Percentiles rank a stretch among this genome's conserved stretches.
phyloP scores from a whole-genome alignment of 1,140 invertebrate species.

The Ceratoteleas bidentatus region DNA sequence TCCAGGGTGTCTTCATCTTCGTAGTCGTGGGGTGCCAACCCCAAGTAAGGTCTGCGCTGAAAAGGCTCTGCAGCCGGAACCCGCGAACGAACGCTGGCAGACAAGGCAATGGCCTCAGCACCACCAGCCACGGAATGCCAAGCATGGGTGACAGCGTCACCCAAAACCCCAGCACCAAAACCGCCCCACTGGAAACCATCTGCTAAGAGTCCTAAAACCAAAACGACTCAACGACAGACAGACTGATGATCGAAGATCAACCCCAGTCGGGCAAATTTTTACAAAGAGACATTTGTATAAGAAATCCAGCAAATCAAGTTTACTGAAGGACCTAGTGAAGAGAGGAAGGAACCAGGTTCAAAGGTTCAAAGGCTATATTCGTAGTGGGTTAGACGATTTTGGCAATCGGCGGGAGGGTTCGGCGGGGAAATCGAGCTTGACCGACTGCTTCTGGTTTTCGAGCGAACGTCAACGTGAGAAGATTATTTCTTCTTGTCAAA shows the following conservation, averaged over 20 bases:
- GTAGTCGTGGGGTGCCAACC: slow-evolving; percentile 93
- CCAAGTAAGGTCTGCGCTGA: slow-evolving; percentile 87
- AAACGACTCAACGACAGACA: slow-evolving; percentile 16
- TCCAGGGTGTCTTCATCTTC: slow-evolving; percentile 94
- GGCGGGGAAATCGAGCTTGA: slow-evolving; percentile 29
- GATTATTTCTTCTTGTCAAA: slow-evolving; percentile 5
- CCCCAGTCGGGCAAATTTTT: not conserved
- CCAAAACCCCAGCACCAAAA: slow-evolving; percentile 86
- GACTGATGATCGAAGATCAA: slow-evolving; percentile 34
- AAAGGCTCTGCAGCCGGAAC: slow-evolving; percentile 84
- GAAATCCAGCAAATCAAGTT: slow-evolving; percentile 14
- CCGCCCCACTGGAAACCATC: slow-evolving; percentile 82
- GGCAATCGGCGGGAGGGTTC: slow-evolving; percentile 20
- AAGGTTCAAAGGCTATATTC: slow-evolving; percentile 60
- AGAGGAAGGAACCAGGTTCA: slow-evolving; percentile 5
- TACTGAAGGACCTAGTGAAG: not conserved
- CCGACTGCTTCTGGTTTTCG: slow-evolving; percentile 34
- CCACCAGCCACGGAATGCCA: slow-evolving; percentile 87
- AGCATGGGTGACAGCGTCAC: slow-evolving; percentile 88
- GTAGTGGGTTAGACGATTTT: slow-evolving; percentile 43
- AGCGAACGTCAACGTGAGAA: slow-evolving; percentile 6
- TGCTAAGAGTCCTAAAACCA: slow-evolving; percentile 74
- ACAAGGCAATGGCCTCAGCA: slow-evolving; percentile 82
- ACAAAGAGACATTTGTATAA: slow-evolving; percentile 1
- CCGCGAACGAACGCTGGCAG: slow-evolving; percentile 80